phyloP scores from a whole-genome alignment of 2,113 vertebrate genomes.

The Mastomys coucha region DNA sequence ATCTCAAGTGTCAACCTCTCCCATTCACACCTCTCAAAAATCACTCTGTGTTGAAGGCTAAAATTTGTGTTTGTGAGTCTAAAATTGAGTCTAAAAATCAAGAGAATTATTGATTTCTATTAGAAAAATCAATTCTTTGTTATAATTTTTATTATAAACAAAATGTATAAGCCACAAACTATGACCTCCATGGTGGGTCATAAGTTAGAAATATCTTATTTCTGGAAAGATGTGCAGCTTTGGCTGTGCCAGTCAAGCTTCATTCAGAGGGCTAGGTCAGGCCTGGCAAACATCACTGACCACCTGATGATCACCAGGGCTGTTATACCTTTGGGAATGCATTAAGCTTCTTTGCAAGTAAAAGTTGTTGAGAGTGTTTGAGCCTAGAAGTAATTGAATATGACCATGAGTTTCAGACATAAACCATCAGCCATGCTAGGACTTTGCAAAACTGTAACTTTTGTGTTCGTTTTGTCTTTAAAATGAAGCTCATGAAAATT shows the following conservation, averaged over 20 bases:
- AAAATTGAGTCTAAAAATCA: neutral
- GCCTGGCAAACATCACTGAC: neutral
- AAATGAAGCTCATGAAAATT: constrained; percentile 28
- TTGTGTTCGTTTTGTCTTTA: neutral
- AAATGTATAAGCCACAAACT: constrained; percentile 1
- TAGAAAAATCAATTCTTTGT: neutral
- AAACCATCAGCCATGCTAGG: neutral
- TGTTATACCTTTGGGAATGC: constrained; percentile 15
- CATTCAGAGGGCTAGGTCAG: neutral
- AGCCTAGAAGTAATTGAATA: constrained; percentile 32
- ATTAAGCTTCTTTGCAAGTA: constrained; percentile 46
- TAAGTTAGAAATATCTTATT: neutral
- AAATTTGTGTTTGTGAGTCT: neutral
- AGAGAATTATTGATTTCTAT: neutral
- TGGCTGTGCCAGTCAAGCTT: neutral
- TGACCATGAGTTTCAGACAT: neutral
- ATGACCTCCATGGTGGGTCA: neutral
- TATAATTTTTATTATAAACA: constrained; percentile 32
- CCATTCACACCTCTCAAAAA: neutral
- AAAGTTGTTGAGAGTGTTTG: neutral
- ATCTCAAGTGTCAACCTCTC: neutral
- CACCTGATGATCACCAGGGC: neutral
- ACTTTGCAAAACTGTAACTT: constrained; percentile 49
- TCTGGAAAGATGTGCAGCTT: neutral
- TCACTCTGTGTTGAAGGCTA: neutral